Percentiles rank a stretch among this genome's conserved stretches.
These are phyloP conservation scores for Apamea epomidion DNA, from an alignment of 2,888 invertebrate species.

Conservation along the genomic window DNA sequence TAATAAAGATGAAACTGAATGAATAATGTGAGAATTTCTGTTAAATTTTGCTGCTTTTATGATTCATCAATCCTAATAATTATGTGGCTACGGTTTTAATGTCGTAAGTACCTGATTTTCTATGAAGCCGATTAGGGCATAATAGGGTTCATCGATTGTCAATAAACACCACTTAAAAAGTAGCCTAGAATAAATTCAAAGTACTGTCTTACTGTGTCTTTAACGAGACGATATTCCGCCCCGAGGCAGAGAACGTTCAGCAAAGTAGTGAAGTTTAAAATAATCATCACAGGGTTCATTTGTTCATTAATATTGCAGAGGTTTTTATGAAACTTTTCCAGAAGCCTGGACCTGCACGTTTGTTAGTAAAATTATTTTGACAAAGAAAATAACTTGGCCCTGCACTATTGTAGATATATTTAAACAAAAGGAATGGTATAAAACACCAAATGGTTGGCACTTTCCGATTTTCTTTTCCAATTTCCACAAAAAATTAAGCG, in stretches of 20 bases:
- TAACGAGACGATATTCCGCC: too few species aligned
- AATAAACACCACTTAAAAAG: constrained; percentile 6
- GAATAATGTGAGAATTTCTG: neutral
- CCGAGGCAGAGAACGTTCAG: constrained; percentile 2
- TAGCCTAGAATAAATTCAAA: neutral
- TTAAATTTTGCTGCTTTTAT: neutral
- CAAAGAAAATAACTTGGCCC: neutral
- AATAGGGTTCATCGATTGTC: neutral
- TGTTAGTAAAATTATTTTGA: neutral
- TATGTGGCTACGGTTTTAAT: too few species aligned
- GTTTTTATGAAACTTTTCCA: neutral
- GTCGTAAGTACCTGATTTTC: neutral
- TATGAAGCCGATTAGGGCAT: neutral
- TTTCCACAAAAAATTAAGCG: neutral
- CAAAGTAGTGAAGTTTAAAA: neutral
- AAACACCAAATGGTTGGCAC: neutral
- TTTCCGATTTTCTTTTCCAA: neutral
- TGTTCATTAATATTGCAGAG: constrained; percentile 20
- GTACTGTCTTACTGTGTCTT: constrained; percentile 4
- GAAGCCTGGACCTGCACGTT: neutral
- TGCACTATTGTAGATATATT: neutral
- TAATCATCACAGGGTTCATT: neutral
- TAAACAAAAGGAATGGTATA: neutral
- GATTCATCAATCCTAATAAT: neutral
- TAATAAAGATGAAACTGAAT: neutral